Evolutionary conservation across 2,888 invertebrate species (phyloP), one percentile per base, ranked within the genome.

Genomic region (Baronia brevicornis): DNA sequence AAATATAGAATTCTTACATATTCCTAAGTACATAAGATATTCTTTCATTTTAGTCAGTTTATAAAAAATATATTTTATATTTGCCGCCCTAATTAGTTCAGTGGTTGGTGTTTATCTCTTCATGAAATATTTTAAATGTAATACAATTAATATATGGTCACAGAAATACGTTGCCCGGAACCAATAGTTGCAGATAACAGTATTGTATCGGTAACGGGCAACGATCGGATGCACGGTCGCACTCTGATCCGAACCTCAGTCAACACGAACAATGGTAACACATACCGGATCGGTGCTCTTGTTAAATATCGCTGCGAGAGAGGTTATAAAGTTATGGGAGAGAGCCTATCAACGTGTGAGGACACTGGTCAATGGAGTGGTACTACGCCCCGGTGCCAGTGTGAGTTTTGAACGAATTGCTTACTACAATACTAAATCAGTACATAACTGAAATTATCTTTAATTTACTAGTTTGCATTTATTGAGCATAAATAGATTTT

Each of bases 291-390:
- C 43, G 93, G 94, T 0, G 93, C 95, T 0, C 74, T 94, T 8
- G 92, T 93, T 1, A 95, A 95, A 64, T 96, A 96, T 64, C 86
- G 95, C 8, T 96, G 96, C 59, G 95, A 95, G 60, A 78, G 95
- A 34, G 96, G 96, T 0, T 95, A 95, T 73, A 94, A 94, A 70
- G 91, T 95, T 26, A 79, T 93, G 1, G 96, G 95, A 0, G 93
- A 93, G 57, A 92, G 94, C 26, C 68, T 95, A 22, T 92, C 93
- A 31, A 94, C 92, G 0, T 95, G 95, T 62, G 93, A 93, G 56
- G 94, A 94, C 46, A 91, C 88, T 48, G 95, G 95, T 1, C 87
- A 88, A 41, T 95, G 95, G 95, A 94, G 93, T 54, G 94, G 94
- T 0, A 87, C 88, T 33, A 91, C 93, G 12, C 94, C 95, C 0